A percentile compares a stretch with the other conserved stretches of the same genome.
Evolutionary conservation across 2,113 vertebrate species (phyloP).

Genomic region (Stomatorhinus ivindoensis): DNA sequence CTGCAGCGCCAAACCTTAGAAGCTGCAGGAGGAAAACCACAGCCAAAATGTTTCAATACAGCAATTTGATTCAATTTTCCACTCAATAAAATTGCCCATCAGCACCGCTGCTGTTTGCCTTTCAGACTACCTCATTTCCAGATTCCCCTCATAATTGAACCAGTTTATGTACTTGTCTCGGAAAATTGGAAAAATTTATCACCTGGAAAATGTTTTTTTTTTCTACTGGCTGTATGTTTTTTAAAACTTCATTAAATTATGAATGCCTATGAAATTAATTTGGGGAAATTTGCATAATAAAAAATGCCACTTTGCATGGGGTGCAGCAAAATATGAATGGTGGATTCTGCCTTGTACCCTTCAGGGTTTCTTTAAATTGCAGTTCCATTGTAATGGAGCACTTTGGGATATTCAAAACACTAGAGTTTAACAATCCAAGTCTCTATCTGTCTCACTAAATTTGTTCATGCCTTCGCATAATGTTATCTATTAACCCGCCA

Average conservation of each 20-base stretch:
- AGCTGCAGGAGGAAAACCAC: constrained; percentile 20
- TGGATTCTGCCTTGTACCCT: constrained; percentile 17
- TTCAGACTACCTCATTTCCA: constrained; percentile 72
- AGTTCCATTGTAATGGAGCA: not conserved
- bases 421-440: constrained; percentile 5
- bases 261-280: constrained; percentile 81
- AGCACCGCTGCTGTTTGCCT: constrained; percentile 72
- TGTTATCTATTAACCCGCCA: not conserved
- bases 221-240: constrained; percentile 60
- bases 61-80: constrained; percentile 96
- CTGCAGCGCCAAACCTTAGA: constrained; percentile 10
- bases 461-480: not conserved
- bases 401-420: not conserved
- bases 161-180: constrained; percentile 81
- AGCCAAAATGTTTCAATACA: constrained; percentile 71
- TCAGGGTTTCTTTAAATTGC: not conserved
- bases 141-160: constrained; percentile 79
- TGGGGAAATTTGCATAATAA: constrained; percentile 54
- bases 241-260: constrained; percentile 85
- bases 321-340: constrained; percentile 35
- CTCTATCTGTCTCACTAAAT: not conserved
- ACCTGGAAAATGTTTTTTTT: constrained; percentile 93
- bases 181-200: constrained; percentile 83
- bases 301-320: constrained; percentile 26
- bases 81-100: constrained; percentile 94